Evolutionary conservation across 2,888 invertebrate genomes (phyloP).

Genomic region (Apodemia duryi): DNA sequence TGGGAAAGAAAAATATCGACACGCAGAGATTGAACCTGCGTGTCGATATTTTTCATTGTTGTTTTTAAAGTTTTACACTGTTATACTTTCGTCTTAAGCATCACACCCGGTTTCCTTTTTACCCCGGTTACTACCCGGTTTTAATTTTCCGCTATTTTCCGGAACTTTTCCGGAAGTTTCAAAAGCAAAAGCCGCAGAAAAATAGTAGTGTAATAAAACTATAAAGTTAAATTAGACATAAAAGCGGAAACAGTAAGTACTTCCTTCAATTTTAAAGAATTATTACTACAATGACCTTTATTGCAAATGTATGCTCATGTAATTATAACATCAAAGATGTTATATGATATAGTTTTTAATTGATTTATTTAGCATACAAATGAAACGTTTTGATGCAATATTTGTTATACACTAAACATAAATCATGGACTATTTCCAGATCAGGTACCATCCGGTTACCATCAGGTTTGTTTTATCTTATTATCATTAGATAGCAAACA

Average conservation of each 20-base stretch:
- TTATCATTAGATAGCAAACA: no score
- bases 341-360: constrained; percentile 2
- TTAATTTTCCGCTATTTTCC: no score
- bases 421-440: no score
- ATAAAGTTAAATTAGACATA: background rate
- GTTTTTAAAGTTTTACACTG: no score
- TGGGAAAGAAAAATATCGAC: no score
- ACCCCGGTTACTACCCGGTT: no score
- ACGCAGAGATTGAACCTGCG: no score
- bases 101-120: no score
- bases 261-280: background rate
- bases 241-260: background rate
- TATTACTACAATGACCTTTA: constrained; percentile 1
- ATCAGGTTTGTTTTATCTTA: no score
- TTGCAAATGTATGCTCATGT: constrained; percentile 1
- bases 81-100: no score
- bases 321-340: constrained; percentile 6
- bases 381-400: background rate
- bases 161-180: background rate
- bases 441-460: no score
- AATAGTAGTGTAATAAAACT: background rate
- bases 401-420: background rate
- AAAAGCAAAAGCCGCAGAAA: background rate
- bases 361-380: background rate
- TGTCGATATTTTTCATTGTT: no score